phyloP scores from a whole-genome alignment of 2,888 invertebrate species.

The Abrostola tripartita region DNA sequence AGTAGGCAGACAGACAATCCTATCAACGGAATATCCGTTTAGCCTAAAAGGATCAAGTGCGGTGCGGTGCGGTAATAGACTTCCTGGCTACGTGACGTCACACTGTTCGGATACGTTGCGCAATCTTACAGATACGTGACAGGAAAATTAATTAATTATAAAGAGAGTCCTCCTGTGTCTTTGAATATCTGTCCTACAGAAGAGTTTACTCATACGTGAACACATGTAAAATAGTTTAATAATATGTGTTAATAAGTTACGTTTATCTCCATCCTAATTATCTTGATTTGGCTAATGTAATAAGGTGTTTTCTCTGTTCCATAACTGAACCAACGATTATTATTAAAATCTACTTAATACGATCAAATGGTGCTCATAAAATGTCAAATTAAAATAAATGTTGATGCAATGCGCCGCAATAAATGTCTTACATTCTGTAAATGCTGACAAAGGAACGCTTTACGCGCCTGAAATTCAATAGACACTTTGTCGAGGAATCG shows the following conservation, averaged over 20 bases:
- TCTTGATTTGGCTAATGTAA: too few relatives aligned
- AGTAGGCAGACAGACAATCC: conserved; percentile 67
- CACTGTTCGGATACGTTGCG: conserved; percentile 53
- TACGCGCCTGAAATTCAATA: conserved; percentile 50
- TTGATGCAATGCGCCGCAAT: conserved; percentile 38
- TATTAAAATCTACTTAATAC: not conserved
- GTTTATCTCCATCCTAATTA: not conserved
- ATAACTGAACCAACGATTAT: not conserved
- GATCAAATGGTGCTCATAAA: conserved; percentile 15
- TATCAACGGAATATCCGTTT: conserved; percentile 77
- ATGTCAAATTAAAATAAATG: conserved; percentile 31
- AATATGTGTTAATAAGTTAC: conserved; percentile 40
- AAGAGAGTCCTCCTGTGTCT: conserved; percentile 34
- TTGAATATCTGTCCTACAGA: conserved; percentile 31
- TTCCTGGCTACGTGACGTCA: conserved; percentile 75
- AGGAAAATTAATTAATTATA: conserved; percentile 51
- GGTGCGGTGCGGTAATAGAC: conserved; percentile 65
- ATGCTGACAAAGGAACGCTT: conserved; percentile 52
- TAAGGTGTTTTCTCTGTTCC: too few relatives aligned
- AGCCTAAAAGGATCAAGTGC: conserved; percentile 80
- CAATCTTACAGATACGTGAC: conserved; percentile 58
- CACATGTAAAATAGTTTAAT: too few relatives aligned
- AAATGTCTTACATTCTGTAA: conserved; percentile 50
- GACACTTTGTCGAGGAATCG: conserved; percentile 54
- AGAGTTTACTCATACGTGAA: conserved; percentile 40